These are phyloP conservation scores for Molorchus minor DNA, from an alignment of 2,888 invertebrate species.

Conservation along the genomic window DNA sequence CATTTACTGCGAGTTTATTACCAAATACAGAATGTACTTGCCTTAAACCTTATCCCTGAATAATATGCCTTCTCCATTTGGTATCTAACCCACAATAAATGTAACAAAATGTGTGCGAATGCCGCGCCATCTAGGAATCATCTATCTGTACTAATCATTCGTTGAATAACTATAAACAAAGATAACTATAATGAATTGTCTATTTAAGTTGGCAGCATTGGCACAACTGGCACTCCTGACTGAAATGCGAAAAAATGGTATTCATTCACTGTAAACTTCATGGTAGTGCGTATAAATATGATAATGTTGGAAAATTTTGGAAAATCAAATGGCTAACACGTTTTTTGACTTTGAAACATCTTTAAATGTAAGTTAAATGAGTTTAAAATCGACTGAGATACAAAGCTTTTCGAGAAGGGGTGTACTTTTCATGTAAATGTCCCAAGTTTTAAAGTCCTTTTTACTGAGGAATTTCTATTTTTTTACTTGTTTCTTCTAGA, in stretches of 20 bases:
- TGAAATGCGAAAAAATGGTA: neutral
- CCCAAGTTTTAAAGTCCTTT: slow-evolving; percentile 16
- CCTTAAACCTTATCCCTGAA: too few relatives aligned
- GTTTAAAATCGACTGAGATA: neutral
- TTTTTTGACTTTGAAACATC: slow-evolving; percentile 87
- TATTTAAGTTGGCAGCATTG: slow-evolving; percentile 2
- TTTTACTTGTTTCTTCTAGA: slow-evolving; percentile 1
- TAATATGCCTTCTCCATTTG: too few relatives aligned
- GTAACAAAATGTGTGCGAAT: too few relatives aligned
- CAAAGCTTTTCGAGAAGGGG: neutral
- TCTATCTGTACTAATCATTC: too few relatives aligned
- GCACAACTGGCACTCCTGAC: too few relatives aligned
- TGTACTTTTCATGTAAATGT: slow-evolving; percentile 15
- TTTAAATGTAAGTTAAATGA: slow-evolving; percentile 73
- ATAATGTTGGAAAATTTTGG: slow-evolving; percentile 26
- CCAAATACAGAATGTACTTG: too few relatives aligned
- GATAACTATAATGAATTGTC: neutral
- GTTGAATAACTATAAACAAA: too few relatives aligned
- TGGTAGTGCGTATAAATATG: slow-evolving; percentile 28
- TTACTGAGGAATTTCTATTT: slow-evolving; percentile 1
- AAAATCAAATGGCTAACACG: slow-evolving; percentile 80
- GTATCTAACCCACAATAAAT: too few relatives aligned
- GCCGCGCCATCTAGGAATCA: too few relatives aligned
- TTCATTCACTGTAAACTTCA: slow-evolving; percentile 2
- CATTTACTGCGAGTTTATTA: too few relatives aligned